Percentiles rank a stretch among this genome's conserved stretches.
Conservation (phyloP, 2,797 vertebrate genomes). For the Merluccius polli region DNA sequence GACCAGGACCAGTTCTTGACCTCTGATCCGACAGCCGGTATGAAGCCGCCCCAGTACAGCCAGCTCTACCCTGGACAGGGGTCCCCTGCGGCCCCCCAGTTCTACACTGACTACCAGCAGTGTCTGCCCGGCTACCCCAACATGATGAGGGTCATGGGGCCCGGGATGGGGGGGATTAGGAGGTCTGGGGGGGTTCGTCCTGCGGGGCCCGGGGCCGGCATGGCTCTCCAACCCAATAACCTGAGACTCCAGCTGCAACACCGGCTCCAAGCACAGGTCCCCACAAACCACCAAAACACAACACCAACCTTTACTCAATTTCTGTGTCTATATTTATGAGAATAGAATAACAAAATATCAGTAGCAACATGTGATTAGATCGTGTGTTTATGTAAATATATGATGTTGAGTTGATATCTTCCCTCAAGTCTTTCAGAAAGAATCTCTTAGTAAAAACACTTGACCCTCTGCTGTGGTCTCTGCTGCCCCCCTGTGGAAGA, state of each 20-base stretch:
- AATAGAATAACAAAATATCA: too few relatives aligned
- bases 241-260: conserved; percentile 94
- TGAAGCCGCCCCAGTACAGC: conserved; percentile 84
- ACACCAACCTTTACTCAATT: too few relatives aligned
- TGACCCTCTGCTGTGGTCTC: too few relatives aligned
- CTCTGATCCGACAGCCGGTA: conserved; percentile 80
- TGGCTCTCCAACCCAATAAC: conserved; percentile 87
- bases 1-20: conserved; percentile 83
- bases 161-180: conserved; percentile 28
- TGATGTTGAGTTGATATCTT: not conserved
- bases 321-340: too few relatives aligned
- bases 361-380: not conserved
- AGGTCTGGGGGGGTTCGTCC: conserved; percentile 34
- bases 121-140: conserved; percentile 72
- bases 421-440: too few relatives aligned
- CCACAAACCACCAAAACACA: conserved; percentile 34
- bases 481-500: too few relatives aligned
- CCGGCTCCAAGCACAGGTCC: conserved; percentile 93
- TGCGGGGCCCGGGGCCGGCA: conserved; percentile 61
- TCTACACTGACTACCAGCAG: conserved; percentile 79
- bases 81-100: conserved; percentile 71
- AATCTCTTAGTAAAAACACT: too few relatives aligned
- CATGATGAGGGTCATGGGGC: conserved; percentile 84
- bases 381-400: not conserved
- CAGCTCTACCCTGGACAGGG: conserved; percentile 79